These are phyloP conservation scores for Scyliorhinus canicula DNA, from an alignment of 2,797 vertebrate genomes.

Conservation along the genomic window DNA sequence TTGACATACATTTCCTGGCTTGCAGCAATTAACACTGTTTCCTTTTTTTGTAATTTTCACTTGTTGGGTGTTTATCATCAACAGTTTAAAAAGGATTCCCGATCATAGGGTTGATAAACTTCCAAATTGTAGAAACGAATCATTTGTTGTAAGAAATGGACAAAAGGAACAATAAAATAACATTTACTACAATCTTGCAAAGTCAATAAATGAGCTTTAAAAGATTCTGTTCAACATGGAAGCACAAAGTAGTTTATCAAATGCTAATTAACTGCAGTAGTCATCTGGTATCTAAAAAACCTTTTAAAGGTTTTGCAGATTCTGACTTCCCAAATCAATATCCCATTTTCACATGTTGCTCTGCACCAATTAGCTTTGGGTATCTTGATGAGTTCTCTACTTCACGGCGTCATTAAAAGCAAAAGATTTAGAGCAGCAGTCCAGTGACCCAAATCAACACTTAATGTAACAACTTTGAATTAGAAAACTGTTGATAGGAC, in stretches of 20 bases:
- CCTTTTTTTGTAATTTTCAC: not conserved
- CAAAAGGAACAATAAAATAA: not conserved
- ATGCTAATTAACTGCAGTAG: conserved; percentile 21
- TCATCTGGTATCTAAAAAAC: conserved; percentile 39
- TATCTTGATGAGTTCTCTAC: conserved; percentile 31
- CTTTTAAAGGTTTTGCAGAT: conserved; percentile 7
- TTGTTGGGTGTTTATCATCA: not conserved
- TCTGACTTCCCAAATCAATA: conserved; percentile 42
- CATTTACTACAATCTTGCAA: not conserved
- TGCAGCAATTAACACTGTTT: not conserved
- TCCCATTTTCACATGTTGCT: conserved; percentile 41
- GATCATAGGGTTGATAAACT: not conserved
- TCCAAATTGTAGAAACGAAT: not conserved
- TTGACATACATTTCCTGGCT: not conserved
- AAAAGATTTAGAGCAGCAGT: conserved; percentile 37
- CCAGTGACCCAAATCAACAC: not conserved
- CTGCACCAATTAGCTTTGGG: conserved; percentile 43
- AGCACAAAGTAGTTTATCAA: not conserved
- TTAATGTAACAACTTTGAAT: not conserved
- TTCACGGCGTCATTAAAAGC: conserved; percentile 40
- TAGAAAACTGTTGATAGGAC: not conserved
- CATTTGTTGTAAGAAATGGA: not conserved
- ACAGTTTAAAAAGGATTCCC: conserved; percentile 39
- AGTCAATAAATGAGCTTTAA: not conserved
- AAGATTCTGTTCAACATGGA: conserved; percentile 1